These are phyloP conservation scores for Pygoscelis antarcticus DNA, from an alignment of 2,113 vertebrate species.

Conservation along the genomic window DNA sequence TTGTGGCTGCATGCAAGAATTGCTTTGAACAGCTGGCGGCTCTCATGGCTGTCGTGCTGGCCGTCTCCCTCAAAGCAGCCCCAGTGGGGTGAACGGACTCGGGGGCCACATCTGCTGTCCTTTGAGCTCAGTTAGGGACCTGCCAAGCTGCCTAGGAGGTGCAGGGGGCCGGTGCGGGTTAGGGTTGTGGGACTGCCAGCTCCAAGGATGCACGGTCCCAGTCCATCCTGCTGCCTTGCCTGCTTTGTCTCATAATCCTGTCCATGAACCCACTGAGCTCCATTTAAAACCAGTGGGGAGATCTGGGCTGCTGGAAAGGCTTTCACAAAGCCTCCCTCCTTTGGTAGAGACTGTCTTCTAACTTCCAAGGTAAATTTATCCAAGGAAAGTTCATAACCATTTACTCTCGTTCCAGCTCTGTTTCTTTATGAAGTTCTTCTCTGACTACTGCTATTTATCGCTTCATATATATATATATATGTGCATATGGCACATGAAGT, in stretches of 20 bases:
- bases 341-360: not conserved
- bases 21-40: not conserved
- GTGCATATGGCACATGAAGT: not conserved
- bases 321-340: not conserved
- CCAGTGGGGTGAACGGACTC: not conserved
- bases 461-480: not conserved
- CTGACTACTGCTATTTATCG: not conserved
- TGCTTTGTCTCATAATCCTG: not conserved
- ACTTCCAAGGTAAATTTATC: not conserved
- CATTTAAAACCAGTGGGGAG: not conserved
- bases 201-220: accelerated
- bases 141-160: not conserved
- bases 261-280: accelerated
- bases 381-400: not conserved
- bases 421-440: not conserved
- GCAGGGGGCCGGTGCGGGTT: not conserved
- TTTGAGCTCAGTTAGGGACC: not conserved
- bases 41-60: not conserved
- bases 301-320: not conserved
- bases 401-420: not conserved
- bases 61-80: not conserved
- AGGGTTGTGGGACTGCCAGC: not conserved
- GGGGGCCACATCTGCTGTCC: not conserved
- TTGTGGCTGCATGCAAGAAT: not conserved
- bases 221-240: not conserved